Conservation (phyloP, 92 coral and sea anemone species). For the Bergia sp. region DNA sequence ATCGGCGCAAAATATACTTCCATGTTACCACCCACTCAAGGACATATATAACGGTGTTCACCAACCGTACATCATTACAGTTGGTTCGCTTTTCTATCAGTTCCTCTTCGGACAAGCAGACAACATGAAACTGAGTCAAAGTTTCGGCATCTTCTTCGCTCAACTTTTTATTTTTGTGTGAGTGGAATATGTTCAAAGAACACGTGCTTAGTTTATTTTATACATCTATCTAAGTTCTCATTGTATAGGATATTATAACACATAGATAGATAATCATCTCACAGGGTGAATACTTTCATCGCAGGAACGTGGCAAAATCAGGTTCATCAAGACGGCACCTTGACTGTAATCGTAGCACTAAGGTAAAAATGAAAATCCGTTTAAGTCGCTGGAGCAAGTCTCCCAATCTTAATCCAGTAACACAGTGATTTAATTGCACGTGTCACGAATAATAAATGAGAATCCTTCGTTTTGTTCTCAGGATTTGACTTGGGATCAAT, state of each 20-base stretch:
- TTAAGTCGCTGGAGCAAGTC: neutral
- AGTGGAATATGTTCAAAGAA: conserved; percentile 12
- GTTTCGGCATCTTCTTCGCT: neutral
- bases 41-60: conserved; percentile 26
- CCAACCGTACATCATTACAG: neutral
- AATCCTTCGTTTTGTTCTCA: neutral
- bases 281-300: neutral
- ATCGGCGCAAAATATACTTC: conserved; percentile 37
- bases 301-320: conserved; percentile 24
- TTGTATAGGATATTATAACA: neutral
- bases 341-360: neutral
- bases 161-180: conserved; percentile 30
- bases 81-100: neutral
- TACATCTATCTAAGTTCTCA: neutral
- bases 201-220: conserved; percentile 15
- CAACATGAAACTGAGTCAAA: conserved; percentile 35
- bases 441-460: neutral
- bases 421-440: neutral
- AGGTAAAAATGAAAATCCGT: neutral
- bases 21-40: conserved; percentile 51
- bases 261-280: conserved; percentile 25
- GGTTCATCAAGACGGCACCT: neutral
- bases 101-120: conserved; percentile 6
- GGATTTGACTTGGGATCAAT: neutral
- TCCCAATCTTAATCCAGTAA: neutral